These are phyloP conservation scores for Dasypus novemcinctus DNA, from an alignment of 2,113 vertebrate species.

Conservation along the genomic window DNA sequence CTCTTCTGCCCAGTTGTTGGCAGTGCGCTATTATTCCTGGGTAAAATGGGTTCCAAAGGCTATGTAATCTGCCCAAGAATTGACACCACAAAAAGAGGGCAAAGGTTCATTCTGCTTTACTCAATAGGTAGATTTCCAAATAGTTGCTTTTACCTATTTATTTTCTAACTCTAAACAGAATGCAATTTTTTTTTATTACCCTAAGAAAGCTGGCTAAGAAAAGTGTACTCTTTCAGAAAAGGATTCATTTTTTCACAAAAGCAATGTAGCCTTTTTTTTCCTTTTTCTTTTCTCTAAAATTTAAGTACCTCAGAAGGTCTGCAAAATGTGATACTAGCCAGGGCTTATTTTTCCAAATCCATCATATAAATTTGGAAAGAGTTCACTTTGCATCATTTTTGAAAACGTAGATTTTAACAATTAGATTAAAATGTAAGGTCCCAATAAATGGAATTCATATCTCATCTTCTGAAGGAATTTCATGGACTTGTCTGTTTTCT, in stretches of 20 bases:
- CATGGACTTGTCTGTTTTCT: not conserved
- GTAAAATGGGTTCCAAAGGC: not conserved
- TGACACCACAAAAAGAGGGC: not conserved
- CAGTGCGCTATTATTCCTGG: not conserved
- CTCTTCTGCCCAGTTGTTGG: not conserved
- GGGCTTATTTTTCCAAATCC: not conserved
- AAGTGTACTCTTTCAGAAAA: not conserved
- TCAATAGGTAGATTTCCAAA: not conserved
- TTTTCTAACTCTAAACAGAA: not conserved
- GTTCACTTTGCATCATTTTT: not conserved
- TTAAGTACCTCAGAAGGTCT: not conserved
- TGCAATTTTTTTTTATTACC: not conserved
- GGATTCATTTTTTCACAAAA: not conserved
- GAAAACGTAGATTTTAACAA: slow-evolving; percentile 29
- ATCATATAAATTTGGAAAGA: not conserved
- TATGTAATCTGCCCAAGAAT: not conserved
- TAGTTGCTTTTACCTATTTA: not conserved
- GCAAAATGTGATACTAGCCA: not conserved
- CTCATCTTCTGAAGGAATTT: not conserved
- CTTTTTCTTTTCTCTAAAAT: not conserved
- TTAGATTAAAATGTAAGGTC: not conserved
- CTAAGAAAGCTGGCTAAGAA: not conserved
- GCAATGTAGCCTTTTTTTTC: not conserved
- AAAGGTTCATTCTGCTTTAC: not conserved
- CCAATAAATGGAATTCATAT: not conserved